Percentiles rank a stretch among this genome's conserved stretches.
Conservation (phyloP, 2,113 vertebrate species). For the Atractosteus spatula region DNA sequence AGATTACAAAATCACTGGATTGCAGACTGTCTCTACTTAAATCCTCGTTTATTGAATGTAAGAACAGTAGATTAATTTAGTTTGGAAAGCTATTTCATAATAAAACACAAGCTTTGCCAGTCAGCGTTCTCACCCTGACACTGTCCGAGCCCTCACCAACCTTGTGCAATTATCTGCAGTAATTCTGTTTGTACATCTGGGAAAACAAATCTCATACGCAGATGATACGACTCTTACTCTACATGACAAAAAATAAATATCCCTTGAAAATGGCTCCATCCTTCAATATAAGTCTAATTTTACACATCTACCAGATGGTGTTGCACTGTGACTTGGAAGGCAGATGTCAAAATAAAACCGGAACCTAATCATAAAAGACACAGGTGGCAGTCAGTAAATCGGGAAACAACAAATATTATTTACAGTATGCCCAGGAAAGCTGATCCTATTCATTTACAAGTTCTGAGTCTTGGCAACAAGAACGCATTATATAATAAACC, state of each 20-base stretch:
- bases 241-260: not conserved
- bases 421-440: slow-evolving; percentile 13
- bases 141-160: too few species aligned
- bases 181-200: slow-evolving; percentile 12
- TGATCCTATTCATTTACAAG: slow-evolving; percentile 4
- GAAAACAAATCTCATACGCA: slow-evolving; percentile 13
- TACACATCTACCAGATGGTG: slow-evolving; percentile 16
- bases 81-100: too few species aligned
- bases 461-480: not conserved
- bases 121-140: too few species aligned
- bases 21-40: too few species aligned
- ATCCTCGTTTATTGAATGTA: too few species aligned
- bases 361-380: not conserved
- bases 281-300: not conserved
- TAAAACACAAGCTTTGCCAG: too few species aligned
- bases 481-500: slow-evolving; percentile 1
- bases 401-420: slow-evolving; percentile 10
- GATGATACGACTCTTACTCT: slow-evolving; percentile 25
- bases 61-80: too few species aligned
- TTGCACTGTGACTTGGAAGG: too few species aligned
- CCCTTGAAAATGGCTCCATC: not conserved
- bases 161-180: slow-evolving; percentile 26
- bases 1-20: too few species aligned
- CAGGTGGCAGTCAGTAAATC: not conserved
- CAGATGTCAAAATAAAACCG: not conserved